Percentiles rank a stretch among this genome's conserved stretches.
These are phyloP conservation scores for Caretta caretta DNA, from an alignment of 2,113 vertebrate genomes.

Conservation along the genomic window DNA sequence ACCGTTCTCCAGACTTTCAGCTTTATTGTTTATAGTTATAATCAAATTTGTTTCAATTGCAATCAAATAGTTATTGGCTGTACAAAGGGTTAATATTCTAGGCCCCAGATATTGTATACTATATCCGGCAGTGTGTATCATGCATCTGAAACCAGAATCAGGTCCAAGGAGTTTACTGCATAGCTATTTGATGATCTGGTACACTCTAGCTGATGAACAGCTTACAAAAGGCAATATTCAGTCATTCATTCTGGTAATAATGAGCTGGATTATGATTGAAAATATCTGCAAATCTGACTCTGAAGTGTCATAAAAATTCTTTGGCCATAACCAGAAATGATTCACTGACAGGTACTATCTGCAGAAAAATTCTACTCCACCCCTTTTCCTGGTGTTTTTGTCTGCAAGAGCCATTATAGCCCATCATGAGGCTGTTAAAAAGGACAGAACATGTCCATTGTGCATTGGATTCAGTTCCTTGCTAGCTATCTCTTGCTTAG, in stretches of 20 bases:
- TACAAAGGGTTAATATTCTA: not conserved
- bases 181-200: not conserved
- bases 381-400: not conserved
- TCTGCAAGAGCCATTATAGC: not conserved
- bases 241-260: not conserved
- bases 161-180: not conserved
- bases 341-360: not conserved
- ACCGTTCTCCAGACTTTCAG: not conserved
- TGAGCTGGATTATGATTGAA: not conserved
- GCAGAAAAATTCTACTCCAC: conserved; percentile 2
- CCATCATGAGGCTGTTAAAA: not conserved
- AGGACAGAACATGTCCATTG: not conserved
- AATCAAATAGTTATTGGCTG: not conserved
- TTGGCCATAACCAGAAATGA: not conserved
- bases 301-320: not conserved
- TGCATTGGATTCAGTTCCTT: conserved; percentile 9
- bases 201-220: not conserved
- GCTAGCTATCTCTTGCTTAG: conserved; percentile 15
- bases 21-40: not conserved
- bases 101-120: not conserved
- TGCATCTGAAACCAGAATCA: not conserved
- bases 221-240: not conserved
- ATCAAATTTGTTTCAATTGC: not conserved
- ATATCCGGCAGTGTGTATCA: not conserved
- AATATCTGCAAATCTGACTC: not conserved